Evolutionary conservation across 2,113 vertebrate species (phyloP).

Genomic region (Oplegnathus fasciatus): DNA sequence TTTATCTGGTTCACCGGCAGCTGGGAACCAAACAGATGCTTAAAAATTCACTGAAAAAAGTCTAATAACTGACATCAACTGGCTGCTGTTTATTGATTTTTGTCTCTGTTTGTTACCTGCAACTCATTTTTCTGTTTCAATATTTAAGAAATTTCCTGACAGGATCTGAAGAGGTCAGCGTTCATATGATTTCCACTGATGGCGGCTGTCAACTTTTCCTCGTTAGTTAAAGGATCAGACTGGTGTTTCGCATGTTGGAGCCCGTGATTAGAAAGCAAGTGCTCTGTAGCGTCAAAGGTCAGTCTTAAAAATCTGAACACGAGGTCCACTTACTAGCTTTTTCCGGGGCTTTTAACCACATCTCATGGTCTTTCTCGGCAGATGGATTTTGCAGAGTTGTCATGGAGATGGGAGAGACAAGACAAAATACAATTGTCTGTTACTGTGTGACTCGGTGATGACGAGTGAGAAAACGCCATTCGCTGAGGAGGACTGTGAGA

Average conservation of each 20-base stretch:
- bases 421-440: not conserved
- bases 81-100: not conserved
- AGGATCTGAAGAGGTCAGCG: not conserved
- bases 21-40: not conserved
- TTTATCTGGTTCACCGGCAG: not conserved
- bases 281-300: too few relatives aligned
- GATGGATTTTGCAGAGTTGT: not conserved
- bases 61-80: not conserved
- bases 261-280: too few relatives aligned
- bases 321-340: not conserved
- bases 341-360: not conserved
- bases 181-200: not conserved
- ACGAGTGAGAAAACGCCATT: too few relatives aligned
- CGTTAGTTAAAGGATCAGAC: not conserved
- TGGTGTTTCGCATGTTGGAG: not conserved
- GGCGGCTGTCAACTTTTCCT: not conserved
- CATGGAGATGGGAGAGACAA: too few relatives aligned
- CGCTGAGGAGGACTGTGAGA: not conserved
- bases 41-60: not conserved
- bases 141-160: not conserved
- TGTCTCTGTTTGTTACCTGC: not conserved
- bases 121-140: not conserved
- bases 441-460: too few relatives aligned
- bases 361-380: not conserved
- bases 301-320: too few relatives aligned